Evolutionary conservation across 2,888 invertebrate genomes (phyloP).

Genomic region (Leptinotarsa peninsularis): DNA sequence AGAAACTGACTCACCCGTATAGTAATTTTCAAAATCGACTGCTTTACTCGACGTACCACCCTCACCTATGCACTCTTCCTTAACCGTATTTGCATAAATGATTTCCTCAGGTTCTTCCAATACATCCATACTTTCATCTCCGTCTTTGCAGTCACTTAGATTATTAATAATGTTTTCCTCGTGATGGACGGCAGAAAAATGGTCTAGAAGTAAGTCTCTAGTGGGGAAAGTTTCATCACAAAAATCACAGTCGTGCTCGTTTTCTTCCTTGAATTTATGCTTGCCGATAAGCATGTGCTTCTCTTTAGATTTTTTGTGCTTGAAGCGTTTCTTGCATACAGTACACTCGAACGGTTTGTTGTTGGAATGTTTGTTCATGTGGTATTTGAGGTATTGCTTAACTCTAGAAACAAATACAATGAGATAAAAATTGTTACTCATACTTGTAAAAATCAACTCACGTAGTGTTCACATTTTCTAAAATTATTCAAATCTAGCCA

Average conservation of each 20-base stretch:
- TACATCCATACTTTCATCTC: slow-evolving; percentile 24
- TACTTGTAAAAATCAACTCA: too few relatives aligned
- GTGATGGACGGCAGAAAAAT: slow-evolving; percentile 45
- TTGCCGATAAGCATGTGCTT: slow-evolving; percentile 51
- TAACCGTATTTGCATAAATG: neutral
- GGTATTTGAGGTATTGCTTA: slow-evolving; percentile 70
- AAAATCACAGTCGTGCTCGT: slow-evolving; percentile 47
- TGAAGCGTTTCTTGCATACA: slow-evolving; percentile 67
- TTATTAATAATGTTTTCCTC: slow-evolving; percentile 43
- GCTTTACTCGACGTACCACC: slow-evolving; percentile 30
- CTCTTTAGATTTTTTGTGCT: slow-evolving; percentile 57
- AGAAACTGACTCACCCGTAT: too few relatives aligned
- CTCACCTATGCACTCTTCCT: slow-evolving; percentile 25
- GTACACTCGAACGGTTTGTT: slow-evolving; percentile 68
- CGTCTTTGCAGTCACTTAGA: slow-evolving; percentile 34
- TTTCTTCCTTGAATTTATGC: slow-evolving; percentile 42
- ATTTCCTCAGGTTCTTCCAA: slow-evolving; percentile 11
- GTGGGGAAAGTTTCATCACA: slow-evolving; percentile 46
- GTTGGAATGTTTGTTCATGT: slow-evolving; percentile 70
- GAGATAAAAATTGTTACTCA: neutral
- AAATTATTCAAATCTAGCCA: too few relatives aligned
- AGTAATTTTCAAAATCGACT: too few relatives aligned
- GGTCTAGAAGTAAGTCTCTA: slow-evolving; percentile 43
- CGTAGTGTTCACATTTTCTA: too few relatives aligned
- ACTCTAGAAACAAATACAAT: slow-evolving; percentile 55